Conservation (phyloP, 2,113 vertebrate genomes). For the Porphyrio hochstetteri region DNA sequence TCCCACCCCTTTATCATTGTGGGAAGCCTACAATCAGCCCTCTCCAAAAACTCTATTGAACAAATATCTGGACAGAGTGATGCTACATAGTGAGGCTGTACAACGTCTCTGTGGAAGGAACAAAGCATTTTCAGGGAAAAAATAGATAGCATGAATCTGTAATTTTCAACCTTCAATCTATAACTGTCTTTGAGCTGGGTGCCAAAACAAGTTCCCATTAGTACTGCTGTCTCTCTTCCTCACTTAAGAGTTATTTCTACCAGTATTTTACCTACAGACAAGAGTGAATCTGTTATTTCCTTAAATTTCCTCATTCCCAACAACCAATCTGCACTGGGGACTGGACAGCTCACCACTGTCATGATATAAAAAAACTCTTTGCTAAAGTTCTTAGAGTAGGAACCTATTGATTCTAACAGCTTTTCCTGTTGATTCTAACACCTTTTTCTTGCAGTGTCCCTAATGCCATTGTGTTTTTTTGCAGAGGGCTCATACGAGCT, state of each 20-base stretch:
- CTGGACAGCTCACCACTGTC: neutral
- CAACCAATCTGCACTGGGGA: neutral
- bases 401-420: neutral
- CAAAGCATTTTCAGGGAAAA: neutral
- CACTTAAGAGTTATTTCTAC: neutral
- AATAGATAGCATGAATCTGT: neutral
- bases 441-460: neutral
- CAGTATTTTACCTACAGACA: neutral
- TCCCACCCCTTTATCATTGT: slow-evolving; percentile 52
- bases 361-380: neutral
- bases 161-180: slow-evolving; percentile 19
- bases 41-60: slow-evolving; percentile 1
- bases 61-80: slow-evolving; percentile 27
- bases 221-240: neutral
- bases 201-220: neutral
- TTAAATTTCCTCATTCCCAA: neutral
- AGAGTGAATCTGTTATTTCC: neutral
- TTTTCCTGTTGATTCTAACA: neutral
- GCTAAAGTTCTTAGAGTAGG: neutral
- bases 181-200: neutral
- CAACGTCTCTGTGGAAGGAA: rapidly evolving
- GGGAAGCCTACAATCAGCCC: slow-evolving; percentile 36
- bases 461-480: neutral
- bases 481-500: neutral
- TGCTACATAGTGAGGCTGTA: neutral